Conservation (phyloP, 2,888 invertebrate genomes). For the Pterostichus niger region DNA sequence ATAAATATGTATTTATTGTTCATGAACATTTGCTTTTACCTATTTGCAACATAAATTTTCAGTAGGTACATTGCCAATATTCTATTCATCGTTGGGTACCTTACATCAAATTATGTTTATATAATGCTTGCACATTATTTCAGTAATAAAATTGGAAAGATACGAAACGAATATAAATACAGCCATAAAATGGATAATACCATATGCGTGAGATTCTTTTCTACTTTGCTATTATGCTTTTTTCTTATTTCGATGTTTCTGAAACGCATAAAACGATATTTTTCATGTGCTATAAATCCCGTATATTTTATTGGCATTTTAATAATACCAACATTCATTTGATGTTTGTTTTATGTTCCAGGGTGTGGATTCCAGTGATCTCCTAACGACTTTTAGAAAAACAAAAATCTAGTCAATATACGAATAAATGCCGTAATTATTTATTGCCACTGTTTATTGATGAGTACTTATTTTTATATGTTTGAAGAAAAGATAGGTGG, state of each 20-base stretch:
- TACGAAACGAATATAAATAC: not conserved
- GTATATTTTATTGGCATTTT: no score
- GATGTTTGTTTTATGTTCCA: constrained; percentile 46
- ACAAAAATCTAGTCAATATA: constrained; percentile 62
- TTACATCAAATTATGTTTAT: no score
- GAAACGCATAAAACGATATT: not conserved
- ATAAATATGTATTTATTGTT: no score
- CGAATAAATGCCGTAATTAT: constrained; percentile 59
- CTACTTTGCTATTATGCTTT: not conserved
- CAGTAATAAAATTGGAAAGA: no score
- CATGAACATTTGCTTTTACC: no score
- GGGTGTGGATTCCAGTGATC: constrained; percentile 39
- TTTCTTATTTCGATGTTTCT: not conserved
- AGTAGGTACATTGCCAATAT: no score
- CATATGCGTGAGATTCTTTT: not conserved
- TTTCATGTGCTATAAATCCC: no score
- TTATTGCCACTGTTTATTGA: constrained; percentile 47
- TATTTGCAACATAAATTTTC: no score
- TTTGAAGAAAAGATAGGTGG: constrained; percentile 39
- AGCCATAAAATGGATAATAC: not conserved
- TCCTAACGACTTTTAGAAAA: constrained; percentile 60
- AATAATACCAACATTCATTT: not conserved
- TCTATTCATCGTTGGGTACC: no score
- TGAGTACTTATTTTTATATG: constrained; percentile 60
- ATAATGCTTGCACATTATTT: no score